A percentile compares a stretch with the other conserved stretches of the same genome.
Conservation (phyloP, 1,140 invertebrate species). For the Oedothorax gibbosus region DNA sequence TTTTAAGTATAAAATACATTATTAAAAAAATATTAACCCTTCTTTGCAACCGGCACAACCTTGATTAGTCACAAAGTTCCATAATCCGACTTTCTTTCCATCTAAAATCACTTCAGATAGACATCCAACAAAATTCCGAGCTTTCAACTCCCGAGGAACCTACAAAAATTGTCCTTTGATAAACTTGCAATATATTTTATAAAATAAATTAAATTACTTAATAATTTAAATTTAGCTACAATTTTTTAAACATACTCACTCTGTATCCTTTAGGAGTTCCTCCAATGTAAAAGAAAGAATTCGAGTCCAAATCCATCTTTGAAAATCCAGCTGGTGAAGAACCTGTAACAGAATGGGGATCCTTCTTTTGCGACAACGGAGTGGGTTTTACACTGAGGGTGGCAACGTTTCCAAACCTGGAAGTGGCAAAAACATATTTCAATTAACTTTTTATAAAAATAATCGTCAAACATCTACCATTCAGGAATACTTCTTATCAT, state of each 20-base stretch:
- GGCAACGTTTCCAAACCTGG: constrained; percentile 66
- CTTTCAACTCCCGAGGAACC: constrained; percentile 65
- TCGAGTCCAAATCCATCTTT: constrained; percentile 64
- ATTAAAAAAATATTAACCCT: constrained; percentile 68
- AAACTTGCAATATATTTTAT: background rate
- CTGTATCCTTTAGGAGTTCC: constrained; percentile 63
- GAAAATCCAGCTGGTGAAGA: constrained; percentile 64
- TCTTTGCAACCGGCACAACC: constrained; percentile 78
- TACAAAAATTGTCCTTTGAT: constrained; percentile 61
- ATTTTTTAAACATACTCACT: constrained; percentile 20
- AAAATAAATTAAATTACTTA: background rate
- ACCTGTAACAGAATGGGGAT: constrained; percentile 59
- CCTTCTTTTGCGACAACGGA: constrained; percentile 56
- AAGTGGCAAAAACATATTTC: background rate
- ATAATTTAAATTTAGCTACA: background rate
- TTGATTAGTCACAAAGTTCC: constrained; percentile 83
- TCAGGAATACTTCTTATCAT: too few relatives aligned
- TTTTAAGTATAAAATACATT: background rate
- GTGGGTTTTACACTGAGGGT: constrained; percentile 65
- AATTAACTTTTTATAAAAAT: too few relatives aligned
- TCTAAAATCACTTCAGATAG: constrained; percentile 83
- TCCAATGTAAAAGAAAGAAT: constrained; percentile 65
- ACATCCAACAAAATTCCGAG: constrained; percentile 75
- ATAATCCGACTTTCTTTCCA: constrained; percentile 83
- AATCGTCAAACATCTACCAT: too few relatives aligned